These are phyloP conservation scores for Anoura caudifer DNA, from an alignment of 2,113 vertebrate species.

Conservation along the genomic window DNA sequence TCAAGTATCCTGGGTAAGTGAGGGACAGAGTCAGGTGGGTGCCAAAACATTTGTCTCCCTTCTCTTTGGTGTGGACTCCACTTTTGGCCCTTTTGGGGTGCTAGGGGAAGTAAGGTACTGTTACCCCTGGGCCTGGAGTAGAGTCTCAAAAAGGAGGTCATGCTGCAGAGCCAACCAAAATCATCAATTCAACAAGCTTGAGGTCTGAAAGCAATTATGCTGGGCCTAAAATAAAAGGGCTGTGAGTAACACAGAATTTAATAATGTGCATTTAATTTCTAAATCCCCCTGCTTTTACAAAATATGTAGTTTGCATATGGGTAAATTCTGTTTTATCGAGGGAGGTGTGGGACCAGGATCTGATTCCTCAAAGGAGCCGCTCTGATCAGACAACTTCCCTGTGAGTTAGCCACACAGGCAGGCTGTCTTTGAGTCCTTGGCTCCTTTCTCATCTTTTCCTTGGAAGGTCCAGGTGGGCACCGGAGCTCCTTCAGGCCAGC, in stretches of 20 bases:
- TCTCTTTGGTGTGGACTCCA: background rate
- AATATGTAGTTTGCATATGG: background rate
- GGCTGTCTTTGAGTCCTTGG: background rate
- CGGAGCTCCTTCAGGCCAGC: background rate
- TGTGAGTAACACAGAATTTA: slow-evolving; percentile 22
- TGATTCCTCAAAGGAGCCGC: background rate
- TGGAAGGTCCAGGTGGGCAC: background rate
- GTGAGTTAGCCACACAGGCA: background rate
- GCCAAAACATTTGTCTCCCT: background rate
- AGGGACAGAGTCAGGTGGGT: background rate
- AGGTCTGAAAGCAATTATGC: slow-evolving; percentile 28
- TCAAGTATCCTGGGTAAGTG: background rate
- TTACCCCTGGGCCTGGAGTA: background rate
- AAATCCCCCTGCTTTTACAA: background rate
- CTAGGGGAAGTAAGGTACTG: background rate
- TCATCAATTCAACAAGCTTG: background rate
- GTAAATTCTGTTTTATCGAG: background rate
- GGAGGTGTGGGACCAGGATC: background rate
- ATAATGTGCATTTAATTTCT: slow-evolving; percentile 20
- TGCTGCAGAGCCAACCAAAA: background rate
- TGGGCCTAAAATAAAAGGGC: slow-evolving; percentile 5
- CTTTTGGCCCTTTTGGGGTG: background rate
- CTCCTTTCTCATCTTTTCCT: background rate
- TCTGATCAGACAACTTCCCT: background rate
- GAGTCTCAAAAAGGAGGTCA: background rate